Percentiles rank a stretch among this genome's conserved stretches.
Conservation (phyloP, 2,888 invertebrate genomes). For the Oxyscelio sp. region DNA sequence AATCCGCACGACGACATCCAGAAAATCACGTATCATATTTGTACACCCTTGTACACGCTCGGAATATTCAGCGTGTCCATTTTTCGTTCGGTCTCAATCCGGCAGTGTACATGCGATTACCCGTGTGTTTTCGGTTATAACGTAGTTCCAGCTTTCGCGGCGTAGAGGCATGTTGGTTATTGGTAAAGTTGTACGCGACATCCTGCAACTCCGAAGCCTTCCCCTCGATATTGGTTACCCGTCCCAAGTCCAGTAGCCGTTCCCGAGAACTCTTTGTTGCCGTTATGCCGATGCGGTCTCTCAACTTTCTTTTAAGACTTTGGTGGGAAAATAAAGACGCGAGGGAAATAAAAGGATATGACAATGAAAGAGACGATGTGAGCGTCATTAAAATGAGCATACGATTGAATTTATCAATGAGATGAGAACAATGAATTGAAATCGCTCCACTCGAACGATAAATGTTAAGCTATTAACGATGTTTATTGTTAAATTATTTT, state of each 20-base stretch:
- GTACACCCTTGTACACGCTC: slow-evolving; percentile 28
- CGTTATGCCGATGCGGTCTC: slow-evolving; percentile 69
- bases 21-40: slow-evolving; percentile 49
- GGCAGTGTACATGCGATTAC: slow-evolving; percentile 51
- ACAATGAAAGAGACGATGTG: slow-evolving; percentile 46
- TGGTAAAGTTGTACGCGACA: slow-evolving; percentile 87
- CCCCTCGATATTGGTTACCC: slow-evolving; percentile 76
- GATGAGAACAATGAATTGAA: slow-evolving; percentile 15
- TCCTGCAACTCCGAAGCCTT: slow-evolving; percentile 81
- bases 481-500: too few species aligned
- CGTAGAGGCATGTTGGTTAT: slow-evolving; percentile 83
- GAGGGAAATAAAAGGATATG: slow-evolving; percentile 35
- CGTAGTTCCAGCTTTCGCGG: slow-evolving; percentile 51
- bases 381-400: slow-evolving; percentile 29
- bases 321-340: slow-evolving; percentile 14
- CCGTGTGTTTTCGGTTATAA: slow-evolving; percentile 68
- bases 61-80: slow-evolving; percentile 33
- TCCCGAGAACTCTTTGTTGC: slow-evolving; percentile 56
- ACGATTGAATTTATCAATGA: slow-evolving; percentile 19
- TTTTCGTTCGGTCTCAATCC: slow-evolving; percentile 43
- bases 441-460: too few species aligned
- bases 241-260: slow-evolving; percentile 69
- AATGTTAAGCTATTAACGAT: too few species aligned
- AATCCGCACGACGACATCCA: neutral
- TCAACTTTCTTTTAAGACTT: slow-evolving; percentile 62